Percentiles rank a stretch among this genome's conserved stretches.
Conservation (phyloP, 2,797 vertebrate species). For the Sciurus vulgaris region DNA sequence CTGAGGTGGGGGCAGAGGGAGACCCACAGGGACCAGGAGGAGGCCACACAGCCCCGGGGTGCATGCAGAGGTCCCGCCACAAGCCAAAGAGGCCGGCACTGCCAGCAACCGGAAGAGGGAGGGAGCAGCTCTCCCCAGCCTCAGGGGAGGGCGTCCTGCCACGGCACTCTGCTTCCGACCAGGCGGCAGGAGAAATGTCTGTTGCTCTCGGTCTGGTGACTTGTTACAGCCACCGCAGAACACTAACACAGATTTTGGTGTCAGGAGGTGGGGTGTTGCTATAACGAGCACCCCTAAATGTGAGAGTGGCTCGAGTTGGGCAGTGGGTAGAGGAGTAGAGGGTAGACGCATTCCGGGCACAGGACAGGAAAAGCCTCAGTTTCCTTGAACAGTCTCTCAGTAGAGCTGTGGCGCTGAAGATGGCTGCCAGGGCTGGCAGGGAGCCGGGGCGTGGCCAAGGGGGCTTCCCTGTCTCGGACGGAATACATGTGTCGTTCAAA, state of each 20-base stretch:
- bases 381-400: too few species aligned
- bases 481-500: fast-evolving
- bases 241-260: neutral
- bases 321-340: fast-evolving
- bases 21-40: neutral
- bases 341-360: neutral
- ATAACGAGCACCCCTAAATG: neutral
- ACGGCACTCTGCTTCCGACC: too few species aligned
- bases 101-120: fast-evolving
- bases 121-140: too few species aligned
- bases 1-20: fast-evolving
- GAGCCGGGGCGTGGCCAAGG: too few species aligned
- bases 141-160: too few species aligned
- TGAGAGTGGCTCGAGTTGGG: neutral
- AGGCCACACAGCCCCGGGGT: fast-evolving
- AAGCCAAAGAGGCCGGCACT: neutral
- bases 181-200: too few species aligned
- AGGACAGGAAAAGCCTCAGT: fast-evolving
- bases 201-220: fast-evolving
- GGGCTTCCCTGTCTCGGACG: neutral
- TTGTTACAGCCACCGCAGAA: neutral
- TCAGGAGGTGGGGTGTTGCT: too few species aligned
- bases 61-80: neutral
- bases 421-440: neutral
- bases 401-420: too few species aligned